A percentile compares a stretch with the other conserved stretches of the same genome.
These are phyloP conservation scores for Dusona sp. DNA, from an alignment of 2,888 invertebrate species.

Conservation along the genomic window DNA sequence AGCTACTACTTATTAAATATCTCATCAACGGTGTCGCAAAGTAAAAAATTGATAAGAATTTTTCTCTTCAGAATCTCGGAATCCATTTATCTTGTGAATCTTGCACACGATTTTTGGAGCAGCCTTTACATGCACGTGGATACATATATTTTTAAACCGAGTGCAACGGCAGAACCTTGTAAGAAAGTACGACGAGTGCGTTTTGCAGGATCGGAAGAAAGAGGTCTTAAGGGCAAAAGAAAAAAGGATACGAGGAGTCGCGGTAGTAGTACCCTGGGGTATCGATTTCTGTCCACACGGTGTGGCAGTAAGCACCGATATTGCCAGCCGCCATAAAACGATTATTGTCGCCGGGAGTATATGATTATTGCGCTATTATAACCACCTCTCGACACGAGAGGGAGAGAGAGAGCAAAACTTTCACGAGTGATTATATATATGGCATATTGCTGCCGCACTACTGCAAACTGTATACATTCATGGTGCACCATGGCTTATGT, in stretches of 20 bases:
- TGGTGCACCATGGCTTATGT: neutral
- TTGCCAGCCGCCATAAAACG: slow-evolving; percentile 82
- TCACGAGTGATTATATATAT: slow-evolving; percentile 23
- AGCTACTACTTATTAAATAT: neutral
- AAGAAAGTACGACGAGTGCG: slow-evolving; percentile 28
- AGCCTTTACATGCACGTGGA: neutral
- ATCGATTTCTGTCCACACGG: slow-evolving; percentile 76
- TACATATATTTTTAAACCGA: slow-evolving; percentile 3
- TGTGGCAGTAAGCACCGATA: slow-evolving; percentile 76
- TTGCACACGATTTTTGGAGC: neutral
- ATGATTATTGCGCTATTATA: slow-evolving; percentile 83
- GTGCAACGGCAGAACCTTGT: slow-evolving; percentile 45
- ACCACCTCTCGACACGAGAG: slow-evolving; percentile 71
- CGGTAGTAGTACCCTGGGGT: slow-evolving; percentile 71
- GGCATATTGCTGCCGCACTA: slow-evolving; percentile 28
- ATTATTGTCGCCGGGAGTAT: slow-evolving; percentile 83
- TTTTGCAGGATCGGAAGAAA: slow-evolving; percentile 34
- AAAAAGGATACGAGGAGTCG: slow-evolving; percentile 40
- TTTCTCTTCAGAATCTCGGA: neutral
- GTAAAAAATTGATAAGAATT: neutral
- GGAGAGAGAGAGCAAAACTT: slow-evolving; percentile 40
- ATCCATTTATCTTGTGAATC: neutral
- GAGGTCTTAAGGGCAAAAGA: slow-evolving; percentile 4
- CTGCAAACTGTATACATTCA: slow-evolving; percentile 22
- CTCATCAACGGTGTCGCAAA: neutral